Evolutionary conservation across 1,140 invertebrate genomes (phyloP).

Genomic region (Drosophila neocordata): DNA sequence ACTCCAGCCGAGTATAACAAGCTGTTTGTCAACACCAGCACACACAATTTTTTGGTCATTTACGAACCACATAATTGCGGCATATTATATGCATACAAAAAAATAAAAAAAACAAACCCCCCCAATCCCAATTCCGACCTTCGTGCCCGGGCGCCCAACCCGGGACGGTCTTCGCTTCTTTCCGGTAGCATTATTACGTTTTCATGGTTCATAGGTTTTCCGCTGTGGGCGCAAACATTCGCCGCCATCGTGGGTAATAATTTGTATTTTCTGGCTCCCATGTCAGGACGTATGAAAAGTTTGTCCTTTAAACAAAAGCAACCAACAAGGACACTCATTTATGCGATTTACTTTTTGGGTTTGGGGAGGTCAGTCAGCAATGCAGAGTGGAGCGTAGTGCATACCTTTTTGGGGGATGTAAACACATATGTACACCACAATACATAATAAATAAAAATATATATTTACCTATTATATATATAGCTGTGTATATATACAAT

Average conservation of each 20-base stretch:
- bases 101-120: slow-evolving; percentile 8
- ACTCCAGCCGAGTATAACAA: slow-evolving; percentile 50
- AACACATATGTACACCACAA: neutral
- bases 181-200: slow-evolving; percentile 66
- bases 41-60: slow-evolving; percentile 77
- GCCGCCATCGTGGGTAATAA: slow-evolving; percentile 47
- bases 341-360: slow-evolving; percentile 27
- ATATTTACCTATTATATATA: slow-evolving; percentile 22
- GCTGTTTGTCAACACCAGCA: slow-evolving; percentile 81
- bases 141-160: slow-evolving; percentile 10
- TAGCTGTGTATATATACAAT: too few relatives aligned
- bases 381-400: neutral
- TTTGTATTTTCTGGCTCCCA: slow-evolving; percentile 49
- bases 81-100: slow-evolving; percentile 71
- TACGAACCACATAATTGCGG: slow-evolving; percentile 79
- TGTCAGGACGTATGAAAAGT: slow-evolving; percentile 63
- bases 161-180: neutral
- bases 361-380: slow-evolving; percentile 14
- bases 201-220: slow-evolving; percentile 77
- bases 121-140: neutral
- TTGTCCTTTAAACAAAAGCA: slow-evolving; percentile 72
- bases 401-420: neutral
- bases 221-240: slow-evolving; percentile 54
- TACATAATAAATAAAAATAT: slow-evolving; percentile 1
- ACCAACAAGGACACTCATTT: slow-evolving; percentile 38